Percentiles rank a stretch among this genome's conserved stretches.
Evolutionary conservation across 2,888 invertebrate genomes (phyloP).

Genomic region (Trichacis sp.): DNA sequence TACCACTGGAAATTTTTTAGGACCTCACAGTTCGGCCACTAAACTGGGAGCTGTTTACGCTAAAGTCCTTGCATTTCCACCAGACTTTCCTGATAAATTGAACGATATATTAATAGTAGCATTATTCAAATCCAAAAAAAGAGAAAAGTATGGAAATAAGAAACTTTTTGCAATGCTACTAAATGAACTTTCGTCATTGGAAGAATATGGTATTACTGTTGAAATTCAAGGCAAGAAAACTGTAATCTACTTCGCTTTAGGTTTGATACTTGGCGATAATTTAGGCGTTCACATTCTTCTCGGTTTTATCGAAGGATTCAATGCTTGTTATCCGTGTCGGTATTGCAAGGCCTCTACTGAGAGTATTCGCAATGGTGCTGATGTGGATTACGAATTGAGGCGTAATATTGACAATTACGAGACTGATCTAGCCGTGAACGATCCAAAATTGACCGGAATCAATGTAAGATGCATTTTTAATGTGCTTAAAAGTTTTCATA

Average conservation of each 20-base stretch:
- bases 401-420: conserved; percentile 28
- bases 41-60: conserved; percentile 36
- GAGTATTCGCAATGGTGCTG: not conserved
- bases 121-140: conserved; percentile 24
- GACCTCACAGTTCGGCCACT: conserved; percentile 13
- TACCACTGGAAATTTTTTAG: conserved; percentile 28
- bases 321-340: conserved; percentile 25
- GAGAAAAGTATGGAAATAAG: conserved; percentile 18
- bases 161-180: conserved; percentile 22
- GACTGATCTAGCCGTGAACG: conserved; percentile 2
- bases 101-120: conserved; percentile 26
- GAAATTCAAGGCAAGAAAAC: not conserved
- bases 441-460: conserved; percentile 15
- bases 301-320: too few species aligned
- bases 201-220: conserved; percentile 3
- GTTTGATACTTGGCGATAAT: not conserved
- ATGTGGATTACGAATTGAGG: not conserved
- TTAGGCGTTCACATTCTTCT: too few species aligned
- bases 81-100: conserved; percentile 14
- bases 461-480: conserved; percentile 28
- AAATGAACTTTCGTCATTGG: conserved; percentile 30
- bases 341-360: conserved; percentile 24
- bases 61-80: conserved; percentile 29
- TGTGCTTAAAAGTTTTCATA: conserved; percentile 27
- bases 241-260: conserved; percentile 14